These are phyloP conservation scores for Chalcosyrphus nemorum DNA, from an alignment of 2,888 invertebrate genomes.

Conservation along the genomic window DNA sequence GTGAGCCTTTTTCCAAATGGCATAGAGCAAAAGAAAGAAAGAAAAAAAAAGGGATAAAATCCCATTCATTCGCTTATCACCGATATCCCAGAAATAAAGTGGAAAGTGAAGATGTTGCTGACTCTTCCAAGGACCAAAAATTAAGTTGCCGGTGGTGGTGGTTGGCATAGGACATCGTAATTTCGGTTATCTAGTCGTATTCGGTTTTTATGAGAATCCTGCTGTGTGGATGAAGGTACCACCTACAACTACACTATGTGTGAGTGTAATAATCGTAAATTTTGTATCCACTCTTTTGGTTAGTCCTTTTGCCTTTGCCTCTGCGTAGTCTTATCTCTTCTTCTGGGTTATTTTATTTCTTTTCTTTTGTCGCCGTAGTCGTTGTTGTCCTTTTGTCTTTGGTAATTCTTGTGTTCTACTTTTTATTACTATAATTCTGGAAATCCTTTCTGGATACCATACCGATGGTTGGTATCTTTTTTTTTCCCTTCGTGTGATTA, in stretches of 20 bases:
- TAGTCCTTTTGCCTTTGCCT: constrained; percentile 42
- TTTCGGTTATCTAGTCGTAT: constrained; percentile 68
- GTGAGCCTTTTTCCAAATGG: constrained; percentile 12
- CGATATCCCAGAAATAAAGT: constrained; percentile 62
- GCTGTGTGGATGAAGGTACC: constrained; percentile 38
- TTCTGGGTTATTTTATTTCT: constrained; percentile 11
- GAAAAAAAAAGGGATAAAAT: constrained; percentile 56
- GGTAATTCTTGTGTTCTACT: constrained; percentile 36
- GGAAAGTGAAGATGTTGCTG: constrained; percentile 58
- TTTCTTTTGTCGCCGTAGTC: constrained; percentile 6
- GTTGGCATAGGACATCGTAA: constrained; percentile 52
- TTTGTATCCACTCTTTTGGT: constrained; percentile 67
- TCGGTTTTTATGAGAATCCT: constrained; percentile 60
- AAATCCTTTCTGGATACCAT: constrained; percentile 46
- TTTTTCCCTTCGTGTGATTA: constrained; percentile 51
- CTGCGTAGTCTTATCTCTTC: constrained; percentile 47
- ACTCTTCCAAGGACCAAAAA: constrained; percentile 63
- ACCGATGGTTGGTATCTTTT: not conserved
- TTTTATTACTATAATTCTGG: constrained; percentile 49
- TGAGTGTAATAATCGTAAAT: constrained; percentile 71
- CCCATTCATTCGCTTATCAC: constrained; percentile 63
- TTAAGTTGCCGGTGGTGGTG: constrained; percentile 53
- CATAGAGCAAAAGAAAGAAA: too few relatives aligned
- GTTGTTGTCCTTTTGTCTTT: constrained; percentile 44
- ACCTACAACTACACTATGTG: constrained; percentile 40